A percentile compares a stretch with the other conserved stretches of the same genome.
Evolutionary conservation across 2,888 invertebrate genomes (phyloP).

Genomic region (Drosophila kokeensis): DNA sequence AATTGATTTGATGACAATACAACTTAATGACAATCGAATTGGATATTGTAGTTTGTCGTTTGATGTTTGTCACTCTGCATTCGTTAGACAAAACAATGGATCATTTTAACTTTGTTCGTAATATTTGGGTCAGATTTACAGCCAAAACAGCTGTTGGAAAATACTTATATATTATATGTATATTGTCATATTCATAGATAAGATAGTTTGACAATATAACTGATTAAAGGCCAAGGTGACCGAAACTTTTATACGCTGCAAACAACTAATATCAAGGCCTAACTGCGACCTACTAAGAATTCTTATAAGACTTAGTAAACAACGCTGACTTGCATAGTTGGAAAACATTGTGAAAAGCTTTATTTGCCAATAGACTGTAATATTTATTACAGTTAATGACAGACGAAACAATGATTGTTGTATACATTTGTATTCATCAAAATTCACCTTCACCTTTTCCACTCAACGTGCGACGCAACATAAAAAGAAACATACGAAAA

Average conservation of each 20-base stretch:
- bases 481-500: slow-evolving; percentile 17
- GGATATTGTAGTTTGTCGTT: slow-evolving; percentile 22
- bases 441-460: slow-evolving; percentile 26
- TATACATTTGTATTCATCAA: slow-evolving; percentile 2
- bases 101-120: slow-evolving; percentile 2
- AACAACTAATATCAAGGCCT: slow-evolving; percentile 23
- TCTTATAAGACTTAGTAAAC: slow-evolving; percentile 34
- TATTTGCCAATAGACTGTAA: background rate
- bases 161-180: background rate
- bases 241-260: slow-evolving; percentile 20
- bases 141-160: background rate
- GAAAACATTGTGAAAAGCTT: background rate
- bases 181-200: slow-evolving; percentile 20
- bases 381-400: background rate
- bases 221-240: slow-evolving; percentile 38
- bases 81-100: slow-evolving; percentile 28
- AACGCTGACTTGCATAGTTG: background rate
- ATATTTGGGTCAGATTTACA: slow-evolving; percentile 23
- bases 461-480: slow-evolving; percentile 15
- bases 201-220: slow-evolving; percentile 25
- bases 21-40: slow-evolving; percentile 36
- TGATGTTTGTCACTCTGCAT: slow-evolving; percentile 18
- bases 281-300: slow-evolving; percentile 30
- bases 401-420: slow-evolving; percentile 10
- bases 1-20: slow-evolving; percentile 29